phyloP scores from a whole-genome alignment of 1,140 invertebrate species.

The Chrysoperla carnea region DNA sequence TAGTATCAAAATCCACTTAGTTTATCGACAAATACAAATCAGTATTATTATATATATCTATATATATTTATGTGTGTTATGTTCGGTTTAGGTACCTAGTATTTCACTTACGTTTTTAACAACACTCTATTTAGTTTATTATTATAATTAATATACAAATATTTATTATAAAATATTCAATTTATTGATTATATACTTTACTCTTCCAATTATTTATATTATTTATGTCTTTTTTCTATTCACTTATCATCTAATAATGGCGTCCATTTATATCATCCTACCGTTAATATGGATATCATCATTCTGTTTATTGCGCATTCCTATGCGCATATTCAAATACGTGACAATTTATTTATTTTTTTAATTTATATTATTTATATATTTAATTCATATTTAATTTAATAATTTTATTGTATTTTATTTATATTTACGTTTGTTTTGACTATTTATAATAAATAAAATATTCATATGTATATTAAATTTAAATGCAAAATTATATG shows the following conservation, averaged over 20 bases:
- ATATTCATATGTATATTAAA: too few species aligned
- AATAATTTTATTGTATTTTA: too few species aligned
- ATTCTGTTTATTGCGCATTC: slow-evolving; percentile 5
- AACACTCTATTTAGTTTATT: slow-evolving; percentile 2
- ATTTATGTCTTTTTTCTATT: slow-evolving; percentile 9
- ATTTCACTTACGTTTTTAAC: neutral
- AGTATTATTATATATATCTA: neutral
- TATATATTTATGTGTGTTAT: too few species aligned
- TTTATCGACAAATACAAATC: neutral
- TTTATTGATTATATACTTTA: neutral
- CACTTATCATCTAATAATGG: slow-evolving; percentile 14
- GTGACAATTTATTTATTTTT: too few species aligned
- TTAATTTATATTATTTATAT: too few species aligned
- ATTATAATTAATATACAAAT: slow-evolving; percentile 4
- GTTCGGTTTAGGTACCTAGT: too few species aligned
- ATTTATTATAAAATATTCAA: slow-evolving; percentile 4
- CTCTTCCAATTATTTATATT: slow-evolving; percentile 5
- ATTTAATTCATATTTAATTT: too few species aligned
- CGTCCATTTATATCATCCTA: slow-evolving; percentile 9
- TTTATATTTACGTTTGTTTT: too few species aligned
- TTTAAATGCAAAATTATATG: too few species aligned
- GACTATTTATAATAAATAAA: too few species aligned
- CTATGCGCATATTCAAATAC: neutral
- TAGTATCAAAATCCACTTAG: neutral
- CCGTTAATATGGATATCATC: too few species aligned